phyloP scores from a whole-genome alignment of 2,888 invertebrate genomes.

The Anoplius nigerrimus region DNA sequence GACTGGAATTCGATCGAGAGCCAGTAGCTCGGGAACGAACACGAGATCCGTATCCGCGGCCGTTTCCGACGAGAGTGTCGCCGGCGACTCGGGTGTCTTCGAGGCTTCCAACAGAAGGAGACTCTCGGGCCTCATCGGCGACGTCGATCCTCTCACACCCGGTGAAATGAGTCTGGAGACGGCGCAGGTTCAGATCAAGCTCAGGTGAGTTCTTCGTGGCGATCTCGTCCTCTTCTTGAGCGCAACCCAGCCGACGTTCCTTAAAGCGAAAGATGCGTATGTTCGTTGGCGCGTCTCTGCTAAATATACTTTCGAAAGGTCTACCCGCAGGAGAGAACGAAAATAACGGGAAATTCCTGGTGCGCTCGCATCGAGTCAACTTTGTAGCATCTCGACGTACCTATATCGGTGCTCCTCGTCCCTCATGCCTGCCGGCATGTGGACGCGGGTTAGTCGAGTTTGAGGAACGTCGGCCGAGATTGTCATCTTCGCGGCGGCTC shows the following conservation, averaged over 20 bases:
- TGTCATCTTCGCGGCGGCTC: too few relatives aligned
- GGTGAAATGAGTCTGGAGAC: conserved; percentile 82
- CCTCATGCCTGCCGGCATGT: too few relatives aligned
- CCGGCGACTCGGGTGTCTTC: conserved; percentile 95
- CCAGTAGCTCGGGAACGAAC: conserved; percentile 82
- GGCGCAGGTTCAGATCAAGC: conserved; percentile 95
- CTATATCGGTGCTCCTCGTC: neutral
- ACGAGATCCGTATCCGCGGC: conserved; percentile 95
- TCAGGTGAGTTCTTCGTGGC: conserved; percentile 78
- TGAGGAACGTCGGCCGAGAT: too few relatives aligned
- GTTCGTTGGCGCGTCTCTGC: neutral
- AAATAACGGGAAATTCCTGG: too few relatives aligned
- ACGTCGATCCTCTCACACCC: conserved; percentile 67
- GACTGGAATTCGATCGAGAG: conserved; percentile 74
- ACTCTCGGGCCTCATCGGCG: conserved; percentile 66
- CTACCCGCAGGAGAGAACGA: too few relatives aligned
- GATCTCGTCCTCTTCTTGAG: neutral
- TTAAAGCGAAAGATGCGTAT: neutral
- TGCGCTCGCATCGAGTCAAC: too few relatives aligned
- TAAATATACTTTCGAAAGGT: neutral
- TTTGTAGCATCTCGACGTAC: too few relatives aligned
- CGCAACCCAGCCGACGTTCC: too few relatives aligned
- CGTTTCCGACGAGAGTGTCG: conserved; percentile 97
- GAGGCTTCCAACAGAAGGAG: conserved; percentile 86
- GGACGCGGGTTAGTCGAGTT: too few relatives aligned